Evolutionary conservation across 2,888 invertebrate genomes (phyloP).

Genomic region (Strigamia maritima): DNA sequence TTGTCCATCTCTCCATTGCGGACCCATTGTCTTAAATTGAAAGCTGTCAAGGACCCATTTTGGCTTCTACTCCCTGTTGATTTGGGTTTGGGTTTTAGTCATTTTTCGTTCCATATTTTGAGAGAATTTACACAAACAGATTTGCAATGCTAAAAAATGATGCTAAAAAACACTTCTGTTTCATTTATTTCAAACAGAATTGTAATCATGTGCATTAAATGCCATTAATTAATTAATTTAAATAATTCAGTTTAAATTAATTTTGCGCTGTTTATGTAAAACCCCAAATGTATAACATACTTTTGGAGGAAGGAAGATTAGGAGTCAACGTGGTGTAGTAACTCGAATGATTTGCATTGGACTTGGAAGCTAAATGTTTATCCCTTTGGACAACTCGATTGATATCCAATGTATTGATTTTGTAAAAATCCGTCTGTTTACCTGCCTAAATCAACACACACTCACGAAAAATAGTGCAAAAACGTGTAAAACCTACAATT

Average conservation of each 20-base stretch:
- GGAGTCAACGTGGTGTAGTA: not conserved
- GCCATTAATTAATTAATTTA: no score
- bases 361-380: slow-evolving; percentile 11
- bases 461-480: not conserved
- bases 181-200: no score
- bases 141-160: no score
- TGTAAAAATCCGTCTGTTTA: slow-evolving; percentile 60
- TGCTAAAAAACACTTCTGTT: no score
- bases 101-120: no score
- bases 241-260: not conserved
- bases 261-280: not conserved
- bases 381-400: slow-evolving; percentile 45
- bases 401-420: slow-evolving; percentile 57
- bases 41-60: slow-evolving; percentile 19
- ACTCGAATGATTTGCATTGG: slow-evolving; percentile 17
- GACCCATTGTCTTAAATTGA: slow-evolving; percentile 39
- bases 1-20: slow-evolving; percentile 75
- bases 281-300: not conserved
- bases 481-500: no score
- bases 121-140: not conserved
- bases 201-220: no score
- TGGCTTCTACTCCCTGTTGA: not conserved
- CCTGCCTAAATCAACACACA: slow-evolving; percentile 48
- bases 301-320: not conserved
- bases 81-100: not conserved